These are phyloP conservation scores for Myiotriccus ornatus DNA, from an alignment of 2,797 vertebrate genomes.

Conservation along the genomic window DNA sequence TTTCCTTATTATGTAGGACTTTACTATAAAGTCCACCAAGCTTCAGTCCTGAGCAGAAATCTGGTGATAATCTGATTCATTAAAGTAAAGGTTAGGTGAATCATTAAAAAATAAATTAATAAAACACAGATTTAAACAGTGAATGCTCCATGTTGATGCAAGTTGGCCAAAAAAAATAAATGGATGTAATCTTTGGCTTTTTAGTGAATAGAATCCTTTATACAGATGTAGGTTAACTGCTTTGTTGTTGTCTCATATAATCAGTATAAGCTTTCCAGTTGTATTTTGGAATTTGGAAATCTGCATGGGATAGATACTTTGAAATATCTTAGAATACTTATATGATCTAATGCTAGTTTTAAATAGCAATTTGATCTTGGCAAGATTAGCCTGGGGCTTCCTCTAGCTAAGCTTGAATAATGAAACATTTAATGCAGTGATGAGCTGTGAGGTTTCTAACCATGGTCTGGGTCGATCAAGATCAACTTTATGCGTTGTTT, in stretches of 20 bases:
- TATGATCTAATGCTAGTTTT: background rate
- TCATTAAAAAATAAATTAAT: background rate
- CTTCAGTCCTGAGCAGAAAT: background rate
- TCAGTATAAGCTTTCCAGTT: background rate
- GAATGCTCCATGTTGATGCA: background rate
- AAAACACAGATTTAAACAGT: background rate
- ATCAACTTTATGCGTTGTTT: background rate
- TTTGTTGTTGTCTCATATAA: background rate
- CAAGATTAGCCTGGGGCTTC: background rate
- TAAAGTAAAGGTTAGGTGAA: background rate
- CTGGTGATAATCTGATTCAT: background rate
- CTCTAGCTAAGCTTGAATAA: background rate
- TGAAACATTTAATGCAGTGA: slow-evolving; percentile 1
- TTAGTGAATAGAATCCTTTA: background rate
- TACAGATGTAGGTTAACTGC: background rate
- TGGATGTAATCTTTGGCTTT: background rate
- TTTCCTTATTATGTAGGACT: background rate
- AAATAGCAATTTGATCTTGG: slow-evolving; percentile 6
- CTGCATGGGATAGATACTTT: background rate
- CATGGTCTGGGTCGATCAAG: background rate
- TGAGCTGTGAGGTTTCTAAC: background rate
- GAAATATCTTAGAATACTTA: background rate
- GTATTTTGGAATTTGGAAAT: background rate
- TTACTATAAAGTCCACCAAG: background rate
- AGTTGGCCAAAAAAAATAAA: background rate